Conservation (phyloP, 2,888 invertebrate species). For the Pyrrhosoma nymphula region DNA sequence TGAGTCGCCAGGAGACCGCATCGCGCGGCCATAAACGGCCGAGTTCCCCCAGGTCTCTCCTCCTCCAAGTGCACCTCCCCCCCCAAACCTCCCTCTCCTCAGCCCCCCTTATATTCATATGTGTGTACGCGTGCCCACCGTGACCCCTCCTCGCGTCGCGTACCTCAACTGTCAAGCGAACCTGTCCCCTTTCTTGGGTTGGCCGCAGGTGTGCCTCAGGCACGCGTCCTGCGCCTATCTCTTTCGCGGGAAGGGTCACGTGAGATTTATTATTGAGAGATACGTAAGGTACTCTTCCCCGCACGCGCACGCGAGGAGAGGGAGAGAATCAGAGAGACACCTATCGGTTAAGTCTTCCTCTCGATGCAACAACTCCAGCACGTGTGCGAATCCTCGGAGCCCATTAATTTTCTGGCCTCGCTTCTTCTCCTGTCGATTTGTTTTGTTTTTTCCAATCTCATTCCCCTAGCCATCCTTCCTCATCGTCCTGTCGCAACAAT, state of each 20-base stretch:
- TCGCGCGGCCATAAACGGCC: constrained; percentile 41
- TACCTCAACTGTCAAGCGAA: background rate
- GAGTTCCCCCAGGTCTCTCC: background rate
- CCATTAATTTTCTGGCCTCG: background rate
- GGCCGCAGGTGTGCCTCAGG: background rate
- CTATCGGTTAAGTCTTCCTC: background rate
- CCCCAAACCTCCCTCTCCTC: no score
- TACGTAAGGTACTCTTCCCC: background rate
- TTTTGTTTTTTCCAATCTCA: background rate
- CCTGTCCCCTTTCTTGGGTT: background rate
- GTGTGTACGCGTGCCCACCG: background rate
- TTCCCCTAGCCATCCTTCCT: no score
- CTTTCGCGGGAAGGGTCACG: background rate
- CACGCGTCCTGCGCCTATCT: constrained; percentile 36
- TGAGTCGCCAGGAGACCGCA: background rate
- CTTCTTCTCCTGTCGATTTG: background rate
- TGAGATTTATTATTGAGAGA: constrained; percentile 26
- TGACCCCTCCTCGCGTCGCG: background rate
- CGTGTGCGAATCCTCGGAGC: constrained; percentile 22
- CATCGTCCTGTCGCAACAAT: constrained; percentile 2
- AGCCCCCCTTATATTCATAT: background rate
- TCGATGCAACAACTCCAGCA: background rate
- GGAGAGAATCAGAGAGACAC: background rate
- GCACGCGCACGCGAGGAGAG: background rate
- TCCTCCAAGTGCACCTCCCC: no score